These are phyloP conservation scores for Hydroisotoma schaefferi DNA, from an alignment of 2,888 invertebrate genomes.

Conservation along the genomic window DNA sequence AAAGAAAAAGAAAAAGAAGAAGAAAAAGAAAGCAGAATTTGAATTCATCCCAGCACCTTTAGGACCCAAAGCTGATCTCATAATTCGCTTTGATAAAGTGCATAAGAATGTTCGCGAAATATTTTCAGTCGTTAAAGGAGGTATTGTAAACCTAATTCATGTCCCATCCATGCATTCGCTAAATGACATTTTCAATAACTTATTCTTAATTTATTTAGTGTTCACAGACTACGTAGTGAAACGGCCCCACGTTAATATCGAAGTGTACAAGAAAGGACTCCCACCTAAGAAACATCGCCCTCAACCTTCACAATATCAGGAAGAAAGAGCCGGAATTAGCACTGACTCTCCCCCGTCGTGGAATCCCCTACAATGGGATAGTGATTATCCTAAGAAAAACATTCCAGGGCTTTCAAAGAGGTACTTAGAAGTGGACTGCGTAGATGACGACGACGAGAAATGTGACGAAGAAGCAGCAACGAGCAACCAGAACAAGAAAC, in stretches of 20 bases:
- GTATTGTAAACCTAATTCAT: slow-evolving; percentile 12
- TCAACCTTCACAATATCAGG: neutral
- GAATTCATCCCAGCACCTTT: slow-evolving; percentile 10
- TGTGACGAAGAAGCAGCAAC: neutral
- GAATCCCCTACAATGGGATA: neutral
- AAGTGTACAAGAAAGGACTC: slow-evolving; percentile 24
- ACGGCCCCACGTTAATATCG: slow-evolving; percentile 35
- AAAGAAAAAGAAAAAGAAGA: slow-evolving; percentile 23
- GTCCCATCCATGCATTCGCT: neutral
- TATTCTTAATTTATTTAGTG: slow-evolving; percentile 20
- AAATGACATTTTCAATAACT: neutral
- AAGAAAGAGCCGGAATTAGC: neutral
- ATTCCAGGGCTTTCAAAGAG: neutral
- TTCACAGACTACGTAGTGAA: slow-evolving; percentile 34
- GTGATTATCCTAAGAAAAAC: neutral
- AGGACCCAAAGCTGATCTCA: slow-evolving; percentile 33
- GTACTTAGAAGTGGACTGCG: neutral
- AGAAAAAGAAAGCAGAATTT: slow-evolving; percentile 16
- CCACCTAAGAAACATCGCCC: slow-evolving; percentile 19
- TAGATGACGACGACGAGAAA: neutral
- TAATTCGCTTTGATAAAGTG: slow-evolving; percentile 35
- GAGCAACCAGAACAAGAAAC: neutral
- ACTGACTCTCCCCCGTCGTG: neutral
- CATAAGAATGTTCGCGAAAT: slow-evolving; percentile 37
- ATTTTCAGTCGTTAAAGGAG: slow-evolving; percentile 31